phyloP scores from a whole-genome alignment of 2,113 vertebrate species.

The Coreoperca whiteheadi region DNA sequence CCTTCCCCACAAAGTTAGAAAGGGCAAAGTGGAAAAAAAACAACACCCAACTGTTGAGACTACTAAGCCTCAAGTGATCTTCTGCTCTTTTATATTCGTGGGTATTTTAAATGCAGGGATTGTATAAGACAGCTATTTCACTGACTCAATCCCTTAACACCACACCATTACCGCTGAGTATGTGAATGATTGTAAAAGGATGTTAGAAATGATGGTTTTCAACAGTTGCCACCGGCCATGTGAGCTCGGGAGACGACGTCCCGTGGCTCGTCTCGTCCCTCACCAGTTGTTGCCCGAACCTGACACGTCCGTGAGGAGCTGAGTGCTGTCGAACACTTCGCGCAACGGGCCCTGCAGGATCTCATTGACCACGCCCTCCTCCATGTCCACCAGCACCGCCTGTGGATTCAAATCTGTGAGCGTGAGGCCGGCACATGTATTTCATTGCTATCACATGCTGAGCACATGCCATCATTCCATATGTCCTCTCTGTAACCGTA shows the following conservation, averaged over 20 bases:
- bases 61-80: neutral
- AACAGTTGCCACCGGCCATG: neutral
- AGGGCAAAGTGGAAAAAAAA: neutral
- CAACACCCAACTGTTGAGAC: neutral
- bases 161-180: neutral
- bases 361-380: constrained; percentile 96
- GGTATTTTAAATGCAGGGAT: neutral
- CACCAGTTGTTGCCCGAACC: constrained; percentile 99
- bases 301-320: constrained; percentile 96
- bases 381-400: constrained; percentile 98
- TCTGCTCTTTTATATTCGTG: neutral
- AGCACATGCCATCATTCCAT: constrained; percentile 13
- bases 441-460: neutral
- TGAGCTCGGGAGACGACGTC: neutral
- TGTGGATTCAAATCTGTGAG: constrained; percentile 69
- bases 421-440: neutral
- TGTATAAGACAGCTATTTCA: neutral
- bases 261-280: constrained; percentile 67
- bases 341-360: constrained; percentile 93
- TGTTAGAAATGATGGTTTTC: neutral
- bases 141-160: neutral
- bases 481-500: constrained; percentile 12
- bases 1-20: constrained; percentile 40
- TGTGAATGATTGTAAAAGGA: constrained; percentile 3
- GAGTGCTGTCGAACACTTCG: constrained; percentile 93